Base-by-base conservation (phyloP, 2,888 invertebrate genomes). In the Hoplodrina blanda region DNA sequence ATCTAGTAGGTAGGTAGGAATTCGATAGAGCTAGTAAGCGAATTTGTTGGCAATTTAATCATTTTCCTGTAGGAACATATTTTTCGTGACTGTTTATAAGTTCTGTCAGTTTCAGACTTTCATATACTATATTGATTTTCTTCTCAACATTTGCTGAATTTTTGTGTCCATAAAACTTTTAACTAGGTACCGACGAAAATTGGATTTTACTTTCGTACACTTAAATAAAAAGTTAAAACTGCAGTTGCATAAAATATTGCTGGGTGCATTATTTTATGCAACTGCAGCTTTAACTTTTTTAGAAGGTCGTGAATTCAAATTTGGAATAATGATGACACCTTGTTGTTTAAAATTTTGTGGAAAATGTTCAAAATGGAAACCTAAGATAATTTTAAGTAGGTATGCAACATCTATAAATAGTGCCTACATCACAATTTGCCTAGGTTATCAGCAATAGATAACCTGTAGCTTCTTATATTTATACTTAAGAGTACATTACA, bases 371-470 rank as follows among this genome's bases (percentile, higher is more conserved):
- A 55, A 76, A 19, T 37, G 13, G 1, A 56, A 59, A 10, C 37
- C 30, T 30, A 2, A 13, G 20, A 41, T 46, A 19, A 33, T 44
- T 41, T 46, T 60, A 25, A n/a, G n/a, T 62, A 25, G 19, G 25
- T 73, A 20, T 17, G 54, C 30, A 49, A 37, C 19, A 46, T 46
- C 19, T 63, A 80, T 75, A 64, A 64, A 67, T 68, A 80, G 8
- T 41, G 46, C 25, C 30, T 46, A 53, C 44, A 54, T 75, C 56
- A 73, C 15, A 64, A 49, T 80, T 65, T 69, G 57, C 55, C 6
- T 55, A 60, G 62, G 76, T 76, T 80, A 78, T 78, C 77, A 69
- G 11, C 4, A 49, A 53, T 8, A 65, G 81, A 81, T 78, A 78
- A 69, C 52, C 56, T 68, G 20, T 54, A 17, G 50, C 57, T 68